phyloP scores from a whole-genome alignment of 2,888 invertebrate genomes.

The Leucophora obtusa region DNA sequence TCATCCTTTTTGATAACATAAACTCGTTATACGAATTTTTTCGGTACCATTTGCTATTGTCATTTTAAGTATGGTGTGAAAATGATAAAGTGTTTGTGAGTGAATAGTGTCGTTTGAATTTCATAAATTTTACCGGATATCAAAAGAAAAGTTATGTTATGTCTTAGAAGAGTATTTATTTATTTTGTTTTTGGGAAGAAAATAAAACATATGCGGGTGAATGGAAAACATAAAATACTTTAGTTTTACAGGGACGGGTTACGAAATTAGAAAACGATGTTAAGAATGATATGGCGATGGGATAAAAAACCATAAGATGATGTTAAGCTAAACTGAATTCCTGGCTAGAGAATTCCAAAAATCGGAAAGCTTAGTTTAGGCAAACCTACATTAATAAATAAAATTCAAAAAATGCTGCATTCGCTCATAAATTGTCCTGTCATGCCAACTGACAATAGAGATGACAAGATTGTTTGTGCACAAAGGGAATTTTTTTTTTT shows the following conservation, averaged over 20 bases:
- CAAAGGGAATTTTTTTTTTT: no score
- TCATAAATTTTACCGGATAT: conserved; percentile 66
- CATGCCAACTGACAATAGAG: no score
- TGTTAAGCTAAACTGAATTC: no score
- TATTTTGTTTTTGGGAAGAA: not conserved
- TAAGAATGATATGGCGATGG: no score
- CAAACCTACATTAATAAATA: no score
- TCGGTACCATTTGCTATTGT: conserved; percentile 21
- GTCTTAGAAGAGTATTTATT: conserved; percentile 31
- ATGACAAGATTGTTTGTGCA: no score
- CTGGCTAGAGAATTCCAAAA: no score
- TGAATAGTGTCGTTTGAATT: conserved; percentile 66
- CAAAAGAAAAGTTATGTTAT: conserved; percentile 57
- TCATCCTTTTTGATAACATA: conserved; percentile 38
- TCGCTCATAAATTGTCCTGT: no score
- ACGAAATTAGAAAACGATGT: not conserved
- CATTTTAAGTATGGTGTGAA: conserved; percentile 57
- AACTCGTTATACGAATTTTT: conserved; percentile 14
- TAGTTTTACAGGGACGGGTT: not conserved
- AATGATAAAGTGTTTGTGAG: conserved; percentile 66
- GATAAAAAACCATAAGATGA: no score
- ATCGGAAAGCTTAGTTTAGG: no score
- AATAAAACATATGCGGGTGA: not conserved
- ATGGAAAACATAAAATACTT: not conserved
- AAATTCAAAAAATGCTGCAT: no score